Conservation (phyloP, 2,888 invertebrate genomes). For the Chrysolina americana region DNA sequence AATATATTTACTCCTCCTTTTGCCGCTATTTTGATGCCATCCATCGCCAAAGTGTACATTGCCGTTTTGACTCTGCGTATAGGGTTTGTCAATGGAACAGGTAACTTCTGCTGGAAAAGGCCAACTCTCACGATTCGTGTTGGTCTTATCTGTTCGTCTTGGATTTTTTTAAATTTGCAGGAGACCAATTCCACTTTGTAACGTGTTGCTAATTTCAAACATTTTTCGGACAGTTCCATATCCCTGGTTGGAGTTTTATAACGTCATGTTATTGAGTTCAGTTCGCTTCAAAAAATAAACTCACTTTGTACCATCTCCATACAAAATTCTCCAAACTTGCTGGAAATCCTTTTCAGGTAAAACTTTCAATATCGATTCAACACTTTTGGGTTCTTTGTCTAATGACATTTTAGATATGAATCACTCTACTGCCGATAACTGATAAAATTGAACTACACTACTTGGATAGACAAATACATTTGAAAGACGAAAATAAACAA, state of each 20-base stretch:
- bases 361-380: constrained; percentile 40
- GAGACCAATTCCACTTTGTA: constrained; percentile 45
- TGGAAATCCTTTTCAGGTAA: constrained; percentile 41
- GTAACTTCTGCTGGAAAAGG: constrained; percentile 82
- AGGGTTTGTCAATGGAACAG: constrained; percentile 68
- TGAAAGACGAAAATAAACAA: constrained; percentile 35
- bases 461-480: constrained; percentile 24
- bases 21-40: constrained; percentile 84
- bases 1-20: constrained; percentile 87
- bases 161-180: constrained; percentile 67
- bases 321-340: constrained; percentile 46
- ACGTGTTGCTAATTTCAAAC: constrained; percentile 38
- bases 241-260: constrained; percentile 30
- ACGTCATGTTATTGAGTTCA: neutral
- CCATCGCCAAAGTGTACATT: constrained; percentile 80
- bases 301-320: constrained; percentile 46
- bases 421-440: neutral
- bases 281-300: constrained; percentile 12
- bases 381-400: constrained; percentile 43
- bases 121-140: constrained; percentile 85
- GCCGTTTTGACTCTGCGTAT: constrained; percentile 83
- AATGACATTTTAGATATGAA: constrained; percentile 35
- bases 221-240: constrained; percentile 44
- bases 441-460: constrained; percentile 12
- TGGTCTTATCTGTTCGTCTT: constrained; percentile 79